phyloP scores from a whole-genome alignment of 2,797 vertebrate genomes.

The Todus mexicanus region DNA sequence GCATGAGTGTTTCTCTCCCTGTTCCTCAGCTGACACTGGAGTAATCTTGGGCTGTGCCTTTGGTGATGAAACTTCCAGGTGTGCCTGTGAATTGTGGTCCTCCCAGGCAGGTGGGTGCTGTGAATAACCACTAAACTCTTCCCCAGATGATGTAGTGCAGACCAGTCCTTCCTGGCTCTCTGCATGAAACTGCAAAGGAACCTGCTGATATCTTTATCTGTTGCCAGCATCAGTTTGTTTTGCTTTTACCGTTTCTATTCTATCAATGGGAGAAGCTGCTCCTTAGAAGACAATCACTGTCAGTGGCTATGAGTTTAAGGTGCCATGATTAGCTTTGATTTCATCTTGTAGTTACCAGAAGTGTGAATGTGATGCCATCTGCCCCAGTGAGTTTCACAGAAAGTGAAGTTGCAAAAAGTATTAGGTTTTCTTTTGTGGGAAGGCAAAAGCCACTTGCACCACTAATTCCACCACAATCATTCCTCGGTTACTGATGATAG shows the following conservation, averaged over 20 bases:
- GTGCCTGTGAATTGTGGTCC: background rate
- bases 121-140: background rate
- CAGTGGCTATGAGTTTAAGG: background rate
- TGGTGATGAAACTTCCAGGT: background rate
- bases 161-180: background rate
- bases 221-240: background rate
- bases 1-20: background rate
- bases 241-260: background rate
- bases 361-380: background rate
- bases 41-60: background rate
- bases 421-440: constrained; percentile 32
- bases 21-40: accelerated
- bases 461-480: background rate
- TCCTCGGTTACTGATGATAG: background rate
- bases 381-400: background rate
- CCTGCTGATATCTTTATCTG: background rate
- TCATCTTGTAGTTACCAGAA: background rate
- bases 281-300: background rate
- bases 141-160: background rate
- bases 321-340: background rate
- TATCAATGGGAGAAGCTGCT: background rate
- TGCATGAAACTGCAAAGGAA: background rate
- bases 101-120: background rate
- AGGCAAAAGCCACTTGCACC: background rate
- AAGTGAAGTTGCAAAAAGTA: background rate